Evolutionary conservation across 2,113 vertebrate species (phyloP).

Genomic region (Tupaia chinensis): DNA sequence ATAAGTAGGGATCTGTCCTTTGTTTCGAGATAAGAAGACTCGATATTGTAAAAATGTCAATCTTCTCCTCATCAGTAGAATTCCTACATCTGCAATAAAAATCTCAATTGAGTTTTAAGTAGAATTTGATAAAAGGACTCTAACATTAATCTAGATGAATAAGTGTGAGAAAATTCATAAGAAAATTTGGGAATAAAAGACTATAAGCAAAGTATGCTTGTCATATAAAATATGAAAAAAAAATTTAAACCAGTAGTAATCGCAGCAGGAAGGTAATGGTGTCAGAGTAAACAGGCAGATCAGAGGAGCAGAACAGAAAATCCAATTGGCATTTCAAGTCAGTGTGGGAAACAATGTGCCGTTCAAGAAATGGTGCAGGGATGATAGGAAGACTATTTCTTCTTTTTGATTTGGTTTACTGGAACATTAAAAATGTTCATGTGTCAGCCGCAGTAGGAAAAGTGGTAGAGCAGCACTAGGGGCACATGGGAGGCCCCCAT

Average conservation of each 20-base stretch:
- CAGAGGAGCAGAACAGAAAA: constrained; percentile 54
- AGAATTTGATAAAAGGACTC: constrained; percentile 52
- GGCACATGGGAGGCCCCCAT: no score
- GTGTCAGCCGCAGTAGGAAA: no score
- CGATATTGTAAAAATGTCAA: not conserved
- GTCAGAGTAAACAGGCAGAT: constrained; percentile 34
- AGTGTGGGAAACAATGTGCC: not conserved
- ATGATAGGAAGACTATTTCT: not conserved
- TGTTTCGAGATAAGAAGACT: constrained; percentile 40
- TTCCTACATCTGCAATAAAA: constrained; percentile 35
- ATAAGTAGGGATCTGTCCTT: not conserved
- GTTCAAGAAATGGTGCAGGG: constrained; percentile 22
- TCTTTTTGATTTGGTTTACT: constrained; percentile 56
- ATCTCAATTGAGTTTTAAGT: constrained; percentile 43
- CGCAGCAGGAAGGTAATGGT: not conserved
- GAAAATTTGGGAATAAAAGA: not conserved
- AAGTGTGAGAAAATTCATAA: constrained; percentile 49
- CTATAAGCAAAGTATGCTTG: not conserved
- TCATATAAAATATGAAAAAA: constrained; percentile 54
- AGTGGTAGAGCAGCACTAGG: no score
- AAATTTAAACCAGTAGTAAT: constrained; percentile 37
- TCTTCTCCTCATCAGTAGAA: not conserved
- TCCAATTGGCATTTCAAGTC: constrained; percentile 33
- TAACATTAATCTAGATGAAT: constrained; percentile 52
- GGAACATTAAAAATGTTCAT: constrained; percentile 28